A percentile compares a stretch with the other conserved stretches of the same genome.
These are phyloP conservation scores for Ctena decussata DNA, from an alignment of 2,888 invertebrate species.

Conservation along the genomic window DNA sequence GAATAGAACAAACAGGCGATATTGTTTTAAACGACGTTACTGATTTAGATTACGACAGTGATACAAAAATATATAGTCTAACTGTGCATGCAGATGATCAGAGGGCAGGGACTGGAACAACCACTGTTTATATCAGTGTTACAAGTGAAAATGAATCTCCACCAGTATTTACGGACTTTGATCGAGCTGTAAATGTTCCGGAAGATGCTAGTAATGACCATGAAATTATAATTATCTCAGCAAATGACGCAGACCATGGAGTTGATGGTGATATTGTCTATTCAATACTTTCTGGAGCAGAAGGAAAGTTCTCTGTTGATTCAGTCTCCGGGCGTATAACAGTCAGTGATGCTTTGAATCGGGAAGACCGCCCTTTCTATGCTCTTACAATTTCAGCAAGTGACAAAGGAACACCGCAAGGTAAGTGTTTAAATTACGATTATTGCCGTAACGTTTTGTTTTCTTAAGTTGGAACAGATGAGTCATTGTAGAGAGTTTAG, in stretches of 20 bases:
- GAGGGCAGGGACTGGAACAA: conserved; percentile 60
- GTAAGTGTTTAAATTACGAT: conserved; percentile 32
- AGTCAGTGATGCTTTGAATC: conserved; percentile 68
- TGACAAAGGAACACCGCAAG: conserved; percentile 58
- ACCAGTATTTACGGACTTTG: conserved; percentile 59
- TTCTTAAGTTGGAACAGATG: no score
- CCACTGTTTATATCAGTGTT: conserved; percentile 65
- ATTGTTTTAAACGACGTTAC: conserved; percentile 59
- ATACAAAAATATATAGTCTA: conserved; percentile 90
- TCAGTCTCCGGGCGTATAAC: conserved; percentile 68
- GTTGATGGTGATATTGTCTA: conserved; percentile 72
- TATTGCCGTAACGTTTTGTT: no score
- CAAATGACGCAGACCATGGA: conserved; percentile 74
- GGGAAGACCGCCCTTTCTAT: conserved; percentile 64
- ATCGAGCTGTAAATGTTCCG: conserved; percentile 56
- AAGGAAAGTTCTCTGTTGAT: conserved; percentile 66
- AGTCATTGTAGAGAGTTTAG: no score
- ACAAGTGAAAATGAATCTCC: conserved; percentile 71
- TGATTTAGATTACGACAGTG: conserved; percentile 77
- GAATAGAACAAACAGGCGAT: conserved; percentile 64
- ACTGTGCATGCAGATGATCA: conserved; percentile 91
- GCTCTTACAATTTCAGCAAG: conserved; percentile 66
- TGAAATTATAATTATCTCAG: conserved; percentile 68
- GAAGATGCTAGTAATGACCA: conserved; percentile 61
- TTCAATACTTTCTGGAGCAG: conserved; percentile 68